A percentile compares a stretch with the other conserved stretches of the same genome.
phyloP scores from a whole-genome alignment of 92 coral and sea anemone species.

The Siderastrea radians region DNA sequence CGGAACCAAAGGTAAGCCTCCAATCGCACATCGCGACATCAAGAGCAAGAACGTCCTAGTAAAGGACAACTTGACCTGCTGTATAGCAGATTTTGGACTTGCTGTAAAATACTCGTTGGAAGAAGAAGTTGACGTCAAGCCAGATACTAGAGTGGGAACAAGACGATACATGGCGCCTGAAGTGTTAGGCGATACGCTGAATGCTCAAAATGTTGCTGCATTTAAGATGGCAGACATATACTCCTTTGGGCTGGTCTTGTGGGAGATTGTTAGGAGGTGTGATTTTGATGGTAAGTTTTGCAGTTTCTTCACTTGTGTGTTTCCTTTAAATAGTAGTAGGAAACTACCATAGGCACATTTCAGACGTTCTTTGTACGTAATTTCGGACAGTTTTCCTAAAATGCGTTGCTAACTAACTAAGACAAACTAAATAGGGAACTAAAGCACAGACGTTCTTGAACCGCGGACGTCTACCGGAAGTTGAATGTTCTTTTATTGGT shows the following conservation, averaged over 20 bases:
- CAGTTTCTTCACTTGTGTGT: not conserved
- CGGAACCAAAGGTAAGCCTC: slow-evolving; percentile 79
- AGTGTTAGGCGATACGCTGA: slow-evolving; percentile 77
- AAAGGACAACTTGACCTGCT: slow-evolving; percentile 75
- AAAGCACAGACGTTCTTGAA: no score
- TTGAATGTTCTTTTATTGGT: no score
- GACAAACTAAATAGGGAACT: no score
- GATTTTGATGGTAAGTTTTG: slow-evolving; percentile 77
- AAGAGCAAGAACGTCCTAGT: slow-evolving; percentile 83
- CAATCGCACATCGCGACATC: slow-evolving; percentile 87
- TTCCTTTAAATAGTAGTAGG: no score
- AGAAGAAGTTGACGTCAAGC: slow-evolving; percentile 64
- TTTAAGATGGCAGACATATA: slow-evolving; percentile 92
- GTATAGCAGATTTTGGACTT: slow-evolving; percentile 90
- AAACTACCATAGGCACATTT: no score
- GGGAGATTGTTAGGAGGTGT: slow-evolving; percentile 89
- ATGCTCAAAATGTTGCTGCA: slow-evolving; percentile 78
- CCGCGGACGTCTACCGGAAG: no score
- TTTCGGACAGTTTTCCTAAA: no score
- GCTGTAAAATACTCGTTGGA: slow-evolving; percentile 77
- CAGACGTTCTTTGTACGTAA: no score
- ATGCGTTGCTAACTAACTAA: no score
- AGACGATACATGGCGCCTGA: slow-evolving; percentile 94
- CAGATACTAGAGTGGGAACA: slow-evolving; percentile 74
- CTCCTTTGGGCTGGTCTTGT: slow-evolving; percentile 94